Conservation (phyloP, 2,113 vertebrate species). For the Speoplatyrhinus poulsoni region DNA sequence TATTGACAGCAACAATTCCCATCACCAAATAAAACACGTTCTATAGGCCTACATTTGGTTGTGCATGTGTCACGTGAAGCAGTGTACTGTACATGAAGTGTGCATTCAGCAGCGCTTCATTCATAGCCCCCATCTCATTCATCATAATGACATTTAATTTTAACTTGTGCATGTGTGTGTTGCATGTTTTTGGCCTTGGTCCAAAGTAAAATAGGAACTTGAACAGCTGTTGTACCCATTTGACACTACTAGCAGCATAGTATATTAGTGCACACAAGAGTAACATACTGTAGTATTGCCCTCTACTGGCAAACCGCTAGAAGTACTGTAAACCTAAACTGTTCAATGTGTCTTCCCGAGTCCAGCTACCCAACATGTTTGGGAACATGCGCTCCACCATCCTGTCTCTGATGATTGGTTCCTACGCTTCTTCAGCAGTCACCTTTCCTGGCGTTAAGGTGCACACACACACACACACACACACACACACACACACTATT, state of each 20-base stretch:
- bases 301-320: conserved; percentile 16
- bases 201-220: background rate
- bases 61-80: too few relatives aligned
- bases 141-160: background rate
- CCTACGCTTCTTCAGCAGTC: conserved; percentile 74
- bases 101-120: too few relatives aligned
- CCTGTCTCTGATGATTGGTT: conserved; percentile 73
- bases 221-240: background rate
- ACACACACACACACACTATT: background rate
- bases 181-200: background rate
- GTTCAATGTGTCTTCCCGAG: background rate
- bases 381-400: conserved; percentile 70
- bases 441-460: conserved; percentile 75
- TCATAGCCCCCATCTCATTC: background rate
- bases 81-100: too few relatives aligned
- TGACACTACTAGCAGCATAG: background rate
- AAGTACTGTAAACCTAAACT: conserved; percentile 1
- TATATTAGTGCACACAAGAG: background rate
- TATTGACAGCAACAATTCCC: too few relatives aligned
- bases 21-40: too few relatives aligned
- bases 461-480: background rate
- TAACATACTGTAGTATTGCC: background rate
- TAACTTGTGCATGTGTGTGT: background rate
- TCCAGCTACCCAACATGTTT: conserved; percentile 74
- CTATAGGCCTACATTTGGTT: too few relatives aligned